These are phyloP conservation scores for Onychostruthus taczanowskii DNA, from an alignment of 2,113 vertebrate species.

Conservation along the genomic window DNA sequence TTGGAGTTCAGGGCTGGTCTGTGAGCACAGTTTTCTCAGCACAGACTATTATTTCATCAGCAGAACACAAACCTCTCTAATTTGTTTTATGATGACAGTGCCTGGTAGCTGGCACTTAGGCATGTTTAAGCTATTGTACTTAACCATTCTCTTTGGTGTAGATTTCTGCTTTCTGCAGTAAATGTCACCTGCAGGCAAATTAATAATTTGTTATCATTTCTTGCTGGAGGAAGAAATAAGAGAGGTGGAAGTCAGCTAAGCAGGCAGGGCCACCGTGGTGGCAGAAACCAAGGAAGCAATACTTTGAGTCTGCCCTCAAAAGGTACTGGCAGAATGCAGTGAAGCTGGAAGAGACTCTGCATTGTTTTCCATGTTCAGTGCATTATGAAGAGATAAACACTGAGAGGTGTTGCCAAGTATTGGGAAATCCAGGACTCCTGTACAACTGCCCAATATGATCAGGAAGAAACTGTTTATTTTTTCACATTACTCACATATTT, in stretches of 20 bases:
- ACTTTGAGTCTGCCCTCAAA: background rate
- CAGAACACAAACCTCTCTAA: background rate
- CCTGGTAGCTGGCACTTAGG: background rate
- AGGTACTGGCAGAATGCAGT: background rate
- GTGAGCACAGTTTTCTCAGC: background rate
- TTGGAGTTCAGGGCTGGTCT: background rate
- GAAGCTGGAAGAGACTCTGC: background rate
- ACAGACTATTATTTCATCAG: conserved; percentile 18
- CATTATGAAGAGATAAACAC: background rate
- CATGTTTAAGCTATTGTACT: conserved; percentile 17
- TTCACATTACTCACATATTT: background rate
- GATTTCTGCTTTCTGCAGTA: conserved; percentile 27
- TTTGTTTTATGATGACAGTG: conserved; percentile 31
- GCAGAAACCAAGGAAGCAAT: background rate
- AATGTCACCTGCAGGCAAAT: conserved; percentile 39
- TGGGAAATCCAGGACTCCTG: background rate
- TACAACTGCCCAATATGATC: background rate
- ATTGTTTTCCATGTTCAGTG: background rate
- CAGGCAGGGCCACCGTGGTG: background rate
- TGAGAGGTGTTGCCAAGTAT: background rate
- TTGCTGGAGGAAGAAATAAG: background rate
- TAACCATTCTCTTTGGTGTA: background rate
- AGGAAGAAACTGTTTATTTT: background rate
- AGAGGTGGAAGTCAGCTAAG: background rate
- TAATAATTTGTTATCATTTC: conserved; percentile 42